These are phyloP conservation scores for Nycticorax nycticorax DNA, from an alignment of 2,113 vertebrate species.

Conservation along the genomic window DNA sequence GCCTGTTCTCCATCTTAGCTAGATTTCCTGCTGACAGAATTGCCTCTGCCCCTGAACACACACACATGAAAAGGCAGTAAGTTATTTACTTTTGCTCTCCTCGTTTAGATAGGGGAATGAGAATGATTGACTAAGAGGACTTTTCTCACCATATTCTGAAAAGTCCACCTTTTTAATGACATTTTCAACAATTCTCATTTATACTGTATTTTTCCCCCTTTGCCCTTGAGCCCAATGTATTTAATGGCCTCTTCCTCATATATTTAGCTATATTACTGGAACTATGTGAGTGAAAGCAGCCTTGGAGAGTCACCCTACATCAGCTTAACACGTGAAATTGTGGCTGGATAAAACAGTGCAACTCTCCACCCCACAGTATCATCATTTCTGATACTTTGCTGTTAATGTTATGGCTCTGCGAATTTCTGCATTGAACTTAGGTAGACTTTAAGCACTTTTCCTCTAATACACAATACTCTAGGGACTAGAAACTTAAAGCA, in stretches of 20 bases:
- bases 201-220: rapidly evolving
- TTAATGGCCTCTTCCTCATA: background rate
- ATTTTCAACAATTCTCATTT: background rate
- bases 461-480: background rate
- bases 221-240: background rate
- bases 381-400: background rate
- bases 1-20: background rate
- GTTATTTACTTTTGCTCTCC: background rate
- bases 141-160: background rate
- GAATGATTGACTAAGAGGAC: background rate
- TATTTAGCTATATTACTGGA: background rate
- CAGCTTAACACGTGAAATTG: background rate
- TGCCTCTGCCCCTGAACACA: background rate
- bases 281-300: background rate
- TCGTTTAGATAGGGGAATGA: background rate
- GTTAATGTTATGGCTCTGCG: background rate
- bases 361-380: background rate
- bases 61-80: background rate
- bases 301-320: background rate
- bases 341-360: background rate
- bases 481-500: background rate
- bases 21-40: background rate
- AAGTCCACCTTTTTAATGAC: background rate
- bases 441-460: background rate
- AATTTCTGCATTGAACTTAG: background rate